Evolutionary conservation across 2,113 vertebrate genomes (phyloP).

Genomic region (Mesembrinibis cayennensis): DNA sequence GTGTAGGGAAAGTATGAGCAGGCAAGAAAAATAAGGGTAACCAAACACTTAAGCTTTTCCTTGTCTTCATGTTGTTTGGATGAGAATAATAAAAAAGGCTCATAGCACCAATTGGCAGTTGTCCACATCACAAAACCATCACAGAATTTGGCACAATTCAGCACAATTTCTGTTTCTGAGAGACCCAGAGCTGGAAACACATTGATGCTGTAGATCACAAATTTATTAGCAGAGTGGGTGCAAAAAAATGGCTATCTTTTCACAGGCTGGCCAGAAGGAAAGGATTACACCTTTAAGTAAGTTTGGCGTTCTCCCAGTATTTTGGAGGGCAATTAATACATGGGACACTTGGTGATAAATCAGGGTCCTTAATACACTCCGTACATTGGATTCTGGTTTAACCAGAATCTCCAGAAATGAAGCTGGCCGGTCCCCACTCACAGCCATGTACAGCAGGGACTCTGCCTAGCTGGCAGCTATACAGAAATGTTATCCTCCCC

Average conservation of each 20-base stretch:
- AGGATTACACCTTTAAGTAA: not conserved
- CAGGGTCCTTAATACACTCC: not conserved
- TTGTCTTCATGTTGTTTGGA: constrained; percentile 20
- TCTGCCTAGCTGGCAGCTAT: not conserved
- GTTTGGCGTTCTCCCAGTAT: not conserved
- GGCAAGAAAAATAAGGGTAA: constrained; percentile 36
- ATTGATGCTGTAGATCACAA: not conserved
- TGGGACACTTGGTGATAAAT: not conserved
- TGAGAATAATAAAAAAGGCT: constrained; percentile 14
- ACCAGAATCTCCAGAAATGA: not conserved
- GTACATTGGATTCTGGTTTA: not conserved
- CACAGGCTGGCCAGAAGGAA: not conserved
- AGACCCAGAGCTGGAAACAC: not conserved
- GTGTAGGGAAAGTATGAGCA: not conserved
- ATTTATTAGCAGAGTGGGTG: not conserved
- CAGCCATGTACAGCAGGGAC: not conserved
- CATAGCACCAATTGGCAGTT: not conserved
- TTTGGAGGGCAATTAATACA: not conserved
- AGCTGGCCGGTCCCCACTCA: not conserved
- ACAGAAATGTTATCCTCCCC: not conserved
- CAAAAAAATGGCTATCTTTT: not conserved
- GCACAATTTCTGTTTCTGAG: not conserved
- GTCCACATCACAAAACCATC: not conserved
- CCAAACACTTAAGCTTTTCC: constrained; percentile 14
- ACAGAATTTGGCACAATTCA: not conserved